phyloP scores from a whole-genome alignment of 2,888 invertebrate genomes.

The Tanaodytes sp. region DNA sequence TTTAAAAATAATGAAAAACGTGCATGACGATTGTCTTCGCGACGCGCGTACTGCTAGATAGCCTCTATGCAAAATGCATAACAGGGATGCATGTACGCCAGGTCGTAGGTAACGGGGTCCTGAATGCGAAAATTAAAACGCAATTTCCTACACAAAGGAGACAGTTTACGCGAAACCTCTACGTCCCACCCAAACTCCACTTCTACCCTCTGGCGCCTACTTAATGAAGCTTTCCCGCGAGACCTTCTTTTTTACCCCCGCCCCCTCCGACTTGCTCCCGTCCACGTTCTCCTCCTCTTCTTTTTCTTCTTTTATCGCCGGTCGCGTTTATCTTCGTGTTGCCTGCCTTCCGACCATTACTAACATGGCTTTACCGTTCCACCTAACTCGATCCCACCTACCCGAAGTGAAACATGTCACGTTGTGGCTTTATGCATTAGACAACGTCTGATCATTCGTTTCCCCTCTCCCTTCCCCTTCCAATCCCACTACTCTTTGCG shows the following conservation, averaged over 20 bases:
- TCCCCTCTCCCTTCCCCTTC: slow-evolving; percentile 43
- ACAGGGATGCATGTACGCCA: slow-evolving; percentile 63
- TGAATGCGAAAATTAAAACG: slow-evolving; percentile 73
- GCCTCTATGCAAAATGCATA: slow-evolving; percentile 69
- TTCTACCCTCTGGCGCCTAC: slow-evolving; percentile 62
- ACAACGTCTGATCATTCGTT: slow-evolving; percentile 38
- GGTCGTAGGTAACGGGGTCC: slow-evolving; percentile 61
- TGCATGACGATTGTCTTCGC: slow-evolving; percentile 39
- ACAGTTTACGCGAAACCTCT: slow-evolving; percentile 68
- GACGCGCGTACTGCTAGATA: slow-evolving; percentile 37
- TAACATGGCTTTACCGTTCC: too few species aligned
- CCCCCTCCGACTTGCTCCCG: too few species aligned
- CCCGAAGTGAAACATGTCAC: background rate
- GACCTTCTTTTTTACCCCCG: slow-evolving; percentile 58
- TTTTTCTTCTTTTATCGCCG: slow-evolving; percentile 15
- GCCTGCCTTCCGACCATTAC: slow-evolving; percentile 14
- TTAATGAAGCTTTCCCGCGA: slow-evolving; percentile 70
- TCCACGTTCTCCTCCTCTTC: slow-evolving; percentile 22
- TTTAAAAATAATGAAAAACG: slow-evolving; percentile 28
- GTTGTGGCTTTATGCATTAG: slow-evolving; percentile 44
- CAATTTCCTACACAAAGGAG: slow-evolving; percentile 72
- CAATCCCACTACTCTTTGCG: too few species aligned
- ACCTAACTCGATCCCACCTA: too few species aligned
- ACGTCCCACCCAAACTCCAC: slow-evolving; percentile 34
- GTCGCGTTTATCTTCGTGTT: slow-evolving; percentile 12